phyloP scores from a whole-genome alignment of 1,140 invertebrate genomes.

The Dendrolimus kikuchii region DNA sequence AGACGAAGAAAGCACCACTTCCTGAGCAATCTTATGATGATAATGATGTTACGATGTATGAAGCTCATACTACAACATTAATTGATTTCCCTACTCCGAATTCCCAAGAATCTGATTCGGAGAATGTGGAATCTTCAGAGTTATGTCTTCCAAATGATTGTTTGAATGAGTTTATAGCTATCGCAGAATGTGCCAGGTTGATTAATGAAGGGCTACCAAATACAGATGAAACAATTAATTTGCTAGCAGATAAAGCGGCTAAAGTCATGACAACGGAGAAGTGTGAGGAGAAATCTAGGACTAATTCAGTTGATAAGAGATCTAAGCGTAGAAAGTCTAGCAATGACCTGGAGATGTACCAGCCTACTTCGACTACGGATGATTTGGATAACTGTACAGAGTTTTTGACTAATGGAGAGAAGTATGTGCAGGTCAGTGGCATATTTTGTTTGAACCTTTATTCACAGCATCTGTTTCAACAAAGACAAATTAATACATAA shows the following conservation, averaged over 20 bases:
- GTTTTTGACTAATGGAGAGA: conserved; percentile 43
- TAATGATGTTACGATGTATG: conserved; percentile 68
- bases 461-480: no score
- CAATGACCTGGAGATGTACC: conserved; percentile 61
- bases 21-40: conserved; percentile 47
- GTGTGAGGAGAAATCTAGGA: conserved; percentile 31
- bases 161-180: conserved; percentile 62
- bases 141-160: conserved; percentile 64
- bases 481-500: no score
- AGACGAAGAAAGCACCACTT: conserved; percentile 41
- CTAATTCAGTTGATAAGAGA: conserved; percentile 38
- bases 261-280: conserved; percentile 60
- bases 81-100: conserved; percentile 46
- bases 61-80: conserved; percentile 57
- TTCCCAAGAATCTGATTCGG: conserved; percentile 60
- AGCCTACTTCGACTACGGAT: conserved; percentile 60
- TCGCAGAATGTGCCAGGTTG: conserved; percentile 51
- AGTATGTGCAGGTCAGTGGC: conserved; percentile 57
- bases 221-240: conserved; percentile 54
- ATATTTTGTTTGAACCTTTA: neutral
- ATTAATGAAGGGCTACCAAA: conserved; percentile 36
- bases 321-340: conserved; percentile 51
- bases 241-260: conserved; percentile 55
- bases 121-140: conserved; percentile 56
- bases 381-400: conserved; percentile 50